These are phyloP conservation scores for Dissostichus mawsoni DNA, from an alignment of 2,113 vertebrate genomes.

Conservation along the genomic window DNA sequence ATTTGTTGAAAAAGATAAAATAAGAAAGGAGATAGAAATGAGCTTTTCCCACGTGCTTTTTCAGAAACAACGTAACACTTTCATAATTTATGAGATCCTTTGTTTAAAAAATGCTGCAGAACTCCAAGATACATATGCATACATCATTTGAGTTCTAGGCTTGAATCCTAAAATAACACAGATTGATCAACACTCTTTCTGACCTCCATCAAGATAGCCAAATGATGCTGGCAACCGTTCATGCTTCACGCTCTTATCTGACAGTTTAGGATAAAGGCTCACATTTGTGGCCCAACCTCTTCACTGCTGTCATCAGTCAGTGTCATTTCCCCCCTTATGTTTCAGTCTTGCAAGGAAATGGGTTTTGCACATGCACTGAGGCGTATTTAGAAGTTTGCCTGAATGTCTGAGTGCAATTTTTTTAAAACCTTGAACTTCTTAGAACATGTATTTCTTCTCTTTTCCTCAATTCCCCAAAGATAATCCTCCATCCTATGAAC, in stretches of 20 bases:
- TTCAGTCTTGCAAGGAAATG: background rate
- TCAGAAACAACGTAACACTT: constrained; percentile 3
- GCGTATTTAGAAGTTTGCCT: background rate
- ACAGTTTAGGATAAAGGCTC: constrained; percentile 25
- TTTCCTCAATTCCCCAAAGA: constrained; percentile 15
- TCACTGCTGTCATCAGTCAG: constrained; percentile 44
- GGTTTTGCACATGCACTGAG: background rate
- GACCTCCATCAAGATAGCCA: constrained; percentile 43
- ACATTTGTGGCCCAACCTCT: constrained; percentile 28
- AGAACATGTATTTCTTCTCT: constrained; percentile 1
- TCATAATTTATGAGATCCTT: constrained; percentile 10
- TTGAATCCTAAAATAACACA: background rate
- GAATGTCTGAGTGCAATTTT: background rate
- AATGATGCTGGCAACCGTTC: constrained; percentile 14
- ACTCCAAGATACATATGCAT: constrained; percentile 5
- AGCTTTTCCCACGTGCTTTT: background rate
- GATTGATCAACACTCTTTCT: background rate
- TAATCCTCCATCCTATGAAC: constrained; percentile 60
- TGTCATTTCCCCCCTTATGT: background rate
- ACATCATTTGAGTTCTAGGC: background rate
- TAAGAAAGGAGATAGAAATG: background rate
- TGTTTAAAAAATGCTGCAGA: constrained; percentile 11
- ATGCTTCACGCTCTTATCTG: constrained; percentile 48
- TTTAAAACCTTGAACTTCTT: background rate
- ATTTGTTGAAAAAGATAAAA: too few relatives aligned